phyloP scores from a whole-genome alignment of 2,113 vertebrate genomes.

The Lepus timidus region DNA sequence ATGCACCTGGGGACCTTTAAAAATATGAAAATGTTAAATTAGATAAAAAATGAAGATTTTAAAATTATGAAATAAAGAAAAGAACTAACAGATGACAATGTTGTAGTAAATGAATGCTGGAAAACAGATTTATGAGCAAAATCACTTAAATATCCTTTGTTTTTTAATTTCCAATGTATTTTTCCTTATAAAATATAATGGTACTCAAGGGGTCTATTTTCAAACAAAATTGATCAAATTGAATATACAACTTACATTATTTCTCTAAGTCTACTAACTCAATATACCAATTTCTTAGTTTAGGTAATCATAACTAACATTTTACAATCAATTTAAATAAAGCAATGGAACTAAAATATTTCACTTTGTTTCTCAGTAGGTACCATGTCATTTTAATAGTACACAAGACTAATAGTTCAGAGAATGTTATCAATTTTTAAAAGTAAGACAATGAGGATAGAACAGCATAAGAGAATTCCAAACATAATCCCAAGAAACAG shows the following conservation, averaged over 20 bases:
- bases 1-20: slow-evolving; percentile 99
- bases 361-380: slow-evolving; percentile 12
- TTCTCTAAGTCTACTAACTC: slow-evolving; percentile 46
- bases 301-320: slow-evolving; percentile 54
- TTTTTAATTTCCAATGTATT: slow-evolving; percentile 66
- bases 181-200: slow-evolving; percentile 65
- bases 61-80: slow-evolving; percentile 88
- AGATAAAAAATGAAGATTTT: slow-evolving; percentile 88
- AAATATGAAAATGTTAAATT: slow-evolving; percentile 95
- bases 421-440: not conserved
- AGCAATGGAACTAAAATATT: slow-evolving; percentile 29
- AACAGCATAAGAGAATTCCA: slow-evolving; percentile 45
- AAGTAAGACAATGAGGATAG: not conserved
- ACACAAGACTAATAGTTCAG: not conserved
- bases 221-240: slow-evolving; percentile 38
- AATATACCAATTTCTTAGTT: slow-evolving; percentile 28
- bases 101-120: slow-evolving; percentile 83
- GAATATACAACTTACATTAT: slow-evolving; percentile 31
- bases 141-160: slow-evolving; percentile 69
- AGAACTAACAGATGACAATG: slow-evolving; percentile 86
- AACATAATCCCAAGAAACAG: slow-evolving; percentile 39
- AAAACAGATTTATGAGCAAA: slow-evolving; percentile 83
- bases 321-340: slow-evolving; percentile 46
- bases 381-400: slow-evolving; percentile 12
- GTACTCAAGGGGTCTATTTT: slow-evolving; percentile 56